A percentile compares a stretch with the other conserved stretches of the same genome.
Evolutionary conservation across 1,140 invertebrate genomes (phyloP).

Genomic region (Drosophila lini): DNA sequence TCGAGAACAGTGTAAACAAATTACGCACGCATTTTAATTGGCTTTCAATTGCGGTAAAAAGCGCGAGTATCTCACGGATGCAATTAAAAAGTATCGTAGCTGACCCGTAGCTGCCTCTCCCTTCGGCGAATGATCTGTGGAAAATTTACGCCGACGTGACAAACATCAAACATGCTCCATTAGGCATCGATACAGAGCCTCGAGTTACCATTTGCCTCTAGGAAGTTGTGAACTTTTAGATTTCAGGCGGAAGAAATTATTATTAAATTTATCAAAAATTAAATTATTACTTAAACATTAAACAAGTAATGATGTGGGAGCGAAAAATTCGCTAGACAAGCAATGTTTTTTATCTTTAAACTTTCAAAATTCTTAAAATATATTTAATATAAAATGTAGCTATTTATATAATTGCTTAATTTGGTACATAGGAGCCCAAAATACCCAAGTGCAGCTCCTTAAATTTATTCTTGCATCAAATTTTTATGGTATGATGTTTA

Average conservation of each 20-base stretch:
- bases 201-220: background rate
- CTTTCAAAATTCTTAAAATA: background rate
- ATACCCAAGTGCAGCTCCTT: background rate
- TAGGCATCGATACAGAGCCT: slow-evolving; percentile 18
- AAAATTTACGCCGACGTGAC: slow-evolving; percentile 45
- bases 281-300: background rate
- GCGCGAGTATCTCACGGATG: slow-evolving; percentile 42
- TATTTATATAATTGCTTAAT: background rate
- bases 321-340: background rate
- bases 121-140: slow-evolving; percentile 36
- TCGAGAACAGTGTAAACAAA: slow-evolving; percentile 63
- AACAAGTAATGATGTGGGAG: background rate
- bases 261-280: background rate
- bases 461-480: slow-evolving; percentile 1
- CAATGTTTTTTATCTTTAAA: background rate
- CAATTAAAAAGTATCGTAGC: slow-evolving; percentile 38
- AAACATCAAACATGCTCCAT: slow-evolving; percentile 62
- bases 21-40: slow-evolving; percentile 76
- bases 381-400: background rate
- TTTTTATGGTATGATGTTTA: slow-evolving; percentile 6
- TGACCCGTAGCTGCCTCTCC: slow-evolving; percentile 14
- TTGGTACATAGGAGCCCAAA: background rate
- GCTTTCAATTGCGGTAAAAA: slow-evolving; percentile 44
- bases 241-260: background rate
- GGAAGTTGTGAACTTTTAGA: background rate